These are phyloP conservation scores for Lasioglossum zephyrum DNA, from an alignment of 2,888 invertebrate genomes.

Conservation along the genomic window DNA sequence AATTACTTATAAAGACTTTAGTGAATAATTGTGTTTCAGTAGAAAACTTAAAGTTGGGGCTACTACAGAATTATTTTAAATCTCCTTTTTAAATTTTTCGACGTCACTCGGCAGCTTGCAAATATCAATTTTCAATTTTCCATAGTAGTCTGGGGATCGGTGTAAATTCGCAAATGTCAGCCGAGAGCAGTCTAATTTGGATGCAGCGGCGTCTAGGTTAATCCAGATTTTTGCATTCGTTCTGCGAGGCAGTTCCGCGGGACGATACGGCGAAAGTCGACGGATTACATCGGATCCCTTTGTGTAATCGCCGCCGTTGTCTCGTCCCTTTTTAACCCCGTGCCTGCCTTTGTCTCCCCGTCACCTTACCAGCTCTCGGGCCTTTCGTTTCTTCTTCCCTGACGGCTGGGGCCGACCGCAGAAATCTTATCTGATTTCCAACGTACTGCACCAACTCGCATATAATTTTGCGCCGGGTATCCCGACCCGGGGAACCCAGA, in stretches of 20 bases:
- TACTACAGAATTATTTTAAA: background rate
- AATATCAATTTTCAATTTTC: background rate
- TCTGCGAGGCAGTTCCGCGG: background rate
- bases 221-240: constrained; percentile 38
- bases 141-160: background rate
- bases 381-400: constrained; percentile 39
- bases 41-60: too few relatives aligned
- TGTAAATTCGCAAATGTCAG: background rate
- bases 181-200: background rate
- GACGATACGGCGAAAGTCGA: constrained; percentile 50
- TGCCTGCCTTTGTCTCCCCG: constrained; percentile 49
- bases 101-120: background rate
- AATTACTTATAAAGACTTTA: too few relatives aligned
- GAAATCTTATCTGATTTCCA: constrained; percentile 62
- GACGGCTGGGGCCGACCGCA: constrained; percentile 26
- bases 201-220: background rate
- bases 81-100: background rate
- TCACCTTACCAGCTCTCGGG: constrained; percentile 42
- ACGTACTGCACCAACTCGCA: constrained; percentile 43
- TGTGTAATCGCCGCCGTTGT: constrained; percentile 70
- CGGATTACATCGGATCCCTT: constrained; percentile 72
- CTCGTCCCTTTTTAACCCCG: constrained; percentile 46
- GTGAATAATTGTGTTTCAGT: too few relatives aligned
- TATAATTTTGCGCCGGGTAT: constrained; percentile 57
- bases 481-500: background rate